phyloP scores from a whole-genome alignment of 2,113 vertebrate species.

The Ornithorhynchus anatinus region DNA sequence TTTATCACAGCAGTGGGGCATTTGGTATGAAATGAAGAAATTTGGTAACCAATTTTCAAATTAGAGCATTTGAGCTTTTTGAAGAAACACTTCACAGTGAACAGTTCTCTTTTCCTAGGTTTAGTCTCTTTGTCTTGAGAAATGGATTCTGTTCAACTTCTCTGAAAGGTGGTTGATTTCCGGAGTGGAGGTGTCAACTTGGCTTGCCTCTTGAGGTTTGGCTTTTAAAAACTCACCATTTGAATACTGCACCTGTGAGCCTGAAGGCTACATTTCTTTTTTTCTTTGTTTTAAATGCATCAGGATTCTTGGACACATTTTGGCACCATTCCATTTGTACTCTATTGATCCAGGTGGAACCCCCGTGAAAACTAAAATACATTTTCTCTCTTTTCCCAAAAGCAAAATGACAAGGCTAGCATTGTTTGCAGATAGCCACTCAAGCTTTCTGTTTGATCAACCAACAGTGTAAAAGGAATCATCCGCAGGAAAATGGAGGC shows the following conservation, averaged over 20 bases:
- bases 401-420: background rate
- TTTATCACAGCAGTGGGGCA: no score
- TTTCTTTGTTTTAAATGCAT: background rate
- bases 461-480: no score
- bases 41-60: no score
- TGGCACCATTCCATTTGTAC: constrained; percentile 4
- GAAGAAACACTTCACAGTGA: no score
- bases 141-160: background rate
- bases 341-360: background rate
- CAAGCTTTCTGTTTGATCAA: no score
- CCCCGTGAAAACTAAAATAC: background rate
- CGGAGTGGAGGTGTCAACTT: background rate
- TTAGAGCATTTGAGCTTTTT: no score
- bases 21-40: no score
- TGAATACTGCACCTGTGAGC: background rate
- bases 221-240: background rate
- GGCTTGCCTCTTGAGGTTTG: background rate
- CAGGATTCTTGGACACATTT: background rate
- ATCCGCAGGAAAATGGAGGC: no score
- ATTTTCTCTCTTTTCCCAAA: background rate
- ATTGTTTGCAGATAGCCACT: no score
- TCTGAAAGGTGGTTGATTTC: background rate
- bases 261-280: background rate
- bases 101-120: no score
- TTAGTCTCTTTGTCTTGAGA: no score